A percentile compares a stretch with the other conserved stretches of the same genome.
phyloP scores from a whole-genome alignment of 2,113 vertebrate genomes.

The Cyanoderma ruficeps region DNA sequence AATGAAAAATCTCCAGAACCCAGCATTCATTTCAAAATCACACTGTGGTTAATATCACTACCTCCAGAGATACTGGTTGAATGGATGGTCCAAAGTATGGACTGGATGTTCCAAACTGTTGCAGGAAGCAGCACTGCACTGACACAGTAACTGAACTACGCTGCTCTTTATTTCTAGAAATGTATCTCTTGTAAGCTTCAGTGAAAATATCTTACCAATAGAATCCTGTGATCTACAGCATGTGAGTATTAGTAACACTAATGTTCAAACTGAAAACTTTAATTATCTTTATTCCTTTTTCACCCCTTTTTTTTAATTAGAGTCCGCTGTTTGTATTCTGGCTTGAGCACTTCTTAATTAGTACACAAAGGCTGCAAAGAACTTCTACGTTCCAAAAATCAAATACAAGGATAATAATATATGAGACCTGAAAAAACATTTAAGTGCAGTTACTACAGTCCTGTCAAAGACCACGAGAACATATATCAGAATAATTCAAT shows the following conservation, averaged over 20 bases:
- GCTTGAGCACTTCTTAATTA: background rate
- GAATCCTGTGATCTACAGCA: background rate
- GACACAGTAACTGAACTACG: background rate
- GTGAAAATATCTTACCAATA: background rate
- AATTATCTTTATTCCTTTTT: background rate
- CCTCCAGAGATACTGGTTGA: background rate
- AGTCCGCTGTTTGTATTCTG: background rate
- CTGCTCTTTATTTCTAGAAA: background rate
- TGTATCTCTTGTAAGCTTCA: background rate
- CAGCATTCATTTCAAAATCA: background rate
- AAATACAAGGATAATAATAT: background rate
- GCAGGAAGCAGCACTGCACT: background rate
- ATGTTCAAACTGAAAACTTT: background rate
- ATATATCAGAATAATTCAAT: background rate
- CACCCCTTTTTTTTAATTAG: background rate
- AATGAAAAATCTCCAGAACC: background rate
- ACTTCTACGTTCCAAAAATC: background rate
- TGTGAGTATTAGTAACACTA: background rate
- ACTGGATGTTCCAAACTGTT: background rate
- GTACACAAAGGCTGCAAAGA: background rate
- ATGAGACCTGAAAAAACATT: background rate
- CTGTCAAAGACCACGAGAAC: background rate
- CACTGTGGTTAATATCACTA: background rate
- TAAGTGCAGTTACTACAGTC: background rate
- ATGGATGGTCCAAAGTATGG: background rate